Evolutionary conservation across 2,888 invertebrate genomes (phyloP), one percentile per base, ranked within the genome.

Genomic region (Orchesellides sinensis): DNA sequence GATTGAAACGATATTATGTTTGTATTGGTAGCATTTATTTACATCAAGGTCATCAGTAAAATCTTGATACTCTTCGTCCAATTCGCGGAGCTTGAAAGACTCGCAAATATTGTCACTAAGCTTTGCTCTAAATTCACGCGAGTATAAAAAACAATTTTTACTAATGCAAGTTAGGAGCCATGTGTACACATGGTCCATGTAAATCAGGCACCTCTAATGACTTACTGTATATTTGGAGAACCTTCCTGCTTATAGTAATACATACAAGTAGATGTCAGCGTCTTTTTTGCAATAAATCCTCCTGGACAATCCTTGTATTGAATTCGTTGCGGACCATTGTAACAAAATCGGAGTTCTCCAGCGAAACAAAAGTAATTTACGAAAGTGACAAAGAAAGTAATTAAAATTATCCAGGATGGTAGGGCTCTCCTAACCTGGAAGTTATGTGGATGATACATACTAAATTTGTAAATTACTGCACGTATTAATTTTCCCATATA

Each of bases 321-420:
- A n/a, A 84, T 80, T n/a, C 74, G 75, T 25, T 84, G 84, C 0
- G 84, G 84, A 19, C 84, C 84, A 21, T 84, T 47, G 23, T 75
- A 54, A 52, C 84, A 84, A 54, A 84, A 84, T 35, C 74, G 19
- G 6, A 84, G 29, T 8, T 84, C 84, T 1, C 81, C 81, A 19
- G 23, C 56, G 8, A 47, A 29, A n/a, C 73, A 29, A 2, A 19
- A 23, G 52, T 1, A 6, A 3, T 14, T 3, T 10, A 17, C 2
- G 59, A n/a, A 59, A 17, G 32, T 6, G 40, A 40, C n/a, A n/a
- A n/a, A n/a, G n/a, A n/a, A n/a, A n/a, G n/a, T n/a, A n/a, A n/a
- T n/a, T n/a, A n/a, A n/a, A n/a, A n/a, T n/a, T n/a, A n/a, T n/a
- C n/a, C n/a, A n/a, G n/a, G n/a, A n/a, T n/a, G n/a, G n/a, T n/a